These are phyloP conservation scores for Engystomops pustulosus DNA, from an alignment of 2,113 vertebrate genomes.

Conservation along the genomic window DNA sequence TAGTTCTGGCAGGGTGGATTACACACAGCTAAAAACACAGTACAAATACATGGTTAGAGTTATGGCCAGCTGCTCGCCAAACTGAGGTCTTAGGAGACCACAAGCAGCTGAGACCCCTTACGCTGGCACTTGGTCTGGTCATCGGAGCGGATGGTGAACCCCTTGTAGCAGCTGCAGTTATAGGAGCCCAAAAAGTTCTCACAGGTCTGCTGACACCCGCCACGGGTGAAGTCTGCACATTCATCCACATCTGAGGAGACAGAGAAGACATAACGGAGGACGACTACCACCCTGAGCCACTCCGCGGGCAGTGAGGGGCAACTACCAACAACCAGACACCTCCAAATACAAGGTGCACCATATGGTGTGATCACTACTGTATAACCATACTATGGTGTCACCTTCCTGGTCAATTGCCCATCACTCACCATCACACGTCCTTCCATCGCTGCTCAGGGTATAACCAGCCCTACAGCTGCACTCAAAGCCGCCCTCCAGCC, in stretches of 20 bases:
- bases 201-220: slow-evolving; percentile 79
- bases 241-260: slow-evolving; percentile 75
- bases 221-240: slow-evolving; percentile 75
- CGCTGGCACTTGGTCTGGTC: slow-evolving; percentile 74
- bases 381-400: not conserved
- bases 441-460: slow-evolving; percentile 62
- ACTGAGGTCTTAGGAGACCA: too few species aligned
- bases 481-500: slow-evolving; percentile 66
- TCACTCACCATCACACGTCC: slow-evolving; percentile 27
- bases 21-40: slow-evolving; percentile 73
- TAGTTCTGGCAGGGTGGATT: slow-evolving; percentile 76
- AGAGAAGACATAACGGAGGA: not conserved
- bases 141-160: slow-evolving; percentile 70
- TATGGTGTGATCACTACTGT: not conserved
- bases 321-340: too few species aligned
- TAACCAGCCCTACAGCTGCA: slow-evolving; percentile 76
- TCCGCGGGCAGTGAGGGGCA: too few species aligned
- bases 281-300: too few species aligned
- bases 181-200: slow-evolving; percentile 72
- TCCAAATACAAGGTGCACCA: too few species aligned
- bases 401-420: too few species aligned
- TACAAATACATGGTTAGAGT: too few species aligned
- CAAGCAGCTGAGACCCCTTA: too few species aligned
- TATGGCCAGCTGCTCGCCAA: too few species aligned
- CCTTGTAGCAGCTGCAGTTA: slow-evolving; percentile 74